Evolutionary conservation across 2,797 vertebrate species (phyloP).

Genomic region (Discoglossus pictus): DNA sequence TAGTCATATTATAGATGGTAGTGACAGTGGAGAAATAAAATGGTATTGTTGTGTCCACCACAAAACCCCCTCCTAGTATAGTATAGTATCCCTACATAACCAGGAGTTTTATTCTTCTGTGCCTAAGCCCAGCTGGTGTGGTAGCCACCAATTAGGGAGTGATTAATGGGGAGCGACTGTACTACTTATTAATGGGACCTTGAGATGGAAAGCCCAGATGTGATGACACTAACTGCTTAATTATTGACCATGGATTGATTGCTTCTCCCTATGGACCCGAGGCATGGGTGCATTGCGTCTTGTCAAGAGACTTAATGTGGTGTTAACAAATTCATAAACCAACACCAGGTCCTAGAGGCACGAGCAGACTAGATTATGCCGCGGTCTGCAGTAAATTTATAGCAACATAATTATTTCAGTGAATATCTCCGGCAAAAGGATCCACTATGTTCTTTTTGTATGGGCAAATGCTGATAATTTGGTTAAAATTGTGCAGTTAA

Average conservation of each 20-base stretch:
- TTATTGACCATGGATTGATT: conserved; percentile 51
- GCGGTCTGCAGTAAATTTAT: neutral
- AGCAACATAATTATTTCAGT: neutral
- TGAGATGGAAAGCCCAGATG: conserved; percentile 40
- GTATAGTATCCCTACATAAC: too few relatives aligned
- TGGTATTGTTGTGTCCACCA: too few relatives aligned
- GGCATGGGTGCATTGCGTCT: conserved; percentile 33
- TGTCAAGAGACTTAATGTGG: conserved; percentile 39
- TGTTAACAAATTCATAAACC: conserved; percentile 45
- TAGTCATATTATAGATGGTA: too few relatives aligned
- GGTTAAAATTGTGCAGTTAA: neutral
- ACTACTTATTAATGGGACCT: conserved; percentile 43
- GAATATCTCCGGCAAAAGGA: neutral
- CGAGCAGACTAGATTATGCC: conserved; percentile 23
- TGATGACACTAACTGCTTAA: conserved; percentile 49
- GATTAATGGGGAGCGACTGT: conserved; percentile 39
- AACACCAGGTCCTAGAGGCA: conserved; percentile 2
- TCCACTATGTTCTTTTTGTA: neutral
- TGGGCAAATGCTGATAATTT: neutral
- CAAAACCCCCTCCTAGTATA: too few relatives aligned
- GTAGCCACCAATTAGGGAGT: conserved; percentile 39
- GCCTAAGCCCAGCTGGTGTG: conserved; percentile 30
- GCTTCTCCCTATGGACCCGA: conserved; percentile 20
- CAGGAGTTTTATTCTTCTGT: too few relatives aligned
- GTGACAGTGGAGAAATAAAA: too few relatives aligned